Percentiles rank a stretch among this genome's conserved stretches.
phyloP scores from a whole-genome alignment of 2,797 vertebrate genomes.

The Anableps anableps region DNA sequence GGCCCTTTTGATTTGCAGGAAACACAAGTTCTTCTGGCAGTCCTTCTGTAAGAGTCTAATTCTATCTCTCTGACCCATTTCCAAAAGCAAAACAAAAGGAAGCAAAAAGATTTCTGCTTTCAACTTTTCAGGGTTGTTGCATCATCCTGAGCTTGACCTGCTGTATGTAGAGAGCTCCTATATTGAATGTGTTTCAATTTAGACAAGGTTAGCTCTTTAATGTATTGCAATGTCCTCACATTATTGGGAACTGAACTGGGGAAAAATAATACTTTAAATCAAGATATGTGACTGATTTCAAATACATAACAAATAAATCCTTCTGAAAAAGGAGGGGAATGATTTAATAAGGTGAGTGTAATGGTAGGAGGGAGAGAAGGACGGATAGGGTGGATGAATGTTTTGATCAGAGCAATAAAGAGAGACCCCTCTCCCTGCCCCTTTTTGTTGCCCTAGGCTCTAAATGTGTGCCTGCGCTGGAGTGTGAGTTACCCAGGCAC shows the following conservation, averaged over 20 bases:
- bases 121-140: conserved; percentile 39
- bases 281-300: conserved; percentile 17
- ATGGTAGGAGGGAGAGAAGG: conserved; percentile 60
- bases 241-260: not conserved
- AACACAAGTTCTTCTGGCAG: conserved; percentile 52
- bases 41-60: conserved; percentile 51
- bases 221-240: conserved; percentile 4
- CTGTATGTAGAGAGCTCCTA: not conserved
- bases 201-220: conserved; percentile 48
- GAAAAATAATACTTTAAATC: conserved; percentile 36
- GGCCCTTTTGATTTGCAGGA: conserved; percentile 64
- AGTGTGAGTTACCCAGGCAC: conserved; percentile 42
- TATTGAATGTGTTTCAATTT: conserved; percentile 17
- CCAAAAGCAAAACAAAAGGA: conserved; percentile 20
- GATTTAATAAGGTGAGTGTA: conserved; percentile 74
- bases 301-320: conserved; percentile 51
- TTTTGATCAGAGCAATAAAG: conserved; percentile 80
- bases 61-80: conserved; percentile 71
- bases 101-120: conserved; percentile 21
- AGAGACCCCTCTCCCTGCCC: conserved; percentile 51
- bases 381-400: conserved; percentile 69
- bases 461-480: conserved; percentile 26
- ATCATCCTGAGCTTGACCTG: conserved; percentile 36
- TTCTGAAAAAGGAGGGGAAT: conserved; percentile 63
- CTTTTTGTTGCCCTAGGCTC: conserved; percentile 61